phyloP scores from a whole-genome alignment of 2,888 invertebrate species.

The Tenthredo notha region DNA sequence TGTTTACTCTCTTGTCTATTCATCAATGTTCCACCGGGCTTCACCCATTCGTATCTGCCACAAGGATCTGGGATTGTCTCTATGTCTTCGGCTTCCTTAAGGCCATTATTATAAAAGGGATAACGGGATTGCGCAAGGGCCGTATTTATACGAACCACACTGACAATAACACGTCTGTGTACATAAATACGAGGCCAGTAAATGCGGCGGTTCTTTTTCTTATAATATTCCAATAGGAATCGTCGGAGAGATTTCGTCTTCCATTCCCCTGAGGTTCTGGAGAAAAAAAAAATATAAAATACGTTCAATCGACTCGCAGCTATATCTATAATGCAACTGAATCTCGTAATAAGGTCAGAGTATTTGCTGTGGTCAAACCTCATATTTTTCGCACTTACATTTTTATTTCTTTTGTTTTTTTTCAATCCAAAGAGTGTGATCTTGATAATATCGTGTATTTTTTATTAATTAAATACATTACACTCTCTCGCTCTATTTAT shows the following conservation, averaged over 20 bases:
- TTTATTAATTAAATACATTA: neutral
- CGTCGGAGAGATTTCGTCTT: neutral
- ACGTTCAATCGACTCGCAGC: neutral
- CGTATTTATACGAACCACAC: neutral
- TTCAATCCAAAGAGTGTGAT: neutral
- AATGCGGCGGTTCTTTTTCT: neutral
- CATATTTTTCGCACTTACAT: neutral
- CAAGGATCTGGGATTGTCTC: conserved; percentile 49
- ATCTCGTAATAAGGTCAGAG: neutral
- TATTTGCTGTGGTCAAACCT: neutral
- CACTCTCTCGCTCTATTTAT: neutral
- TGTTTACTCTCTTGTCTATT: conserved; percentile 67
- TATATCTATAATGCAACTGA: neutral
- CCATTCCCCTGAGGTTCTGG: neutral
- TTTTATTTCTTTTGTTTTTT: neutral
- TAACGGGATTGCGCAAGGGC: conserved; percentile 46
- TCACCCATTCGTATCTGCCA: conserved; percentile 62
- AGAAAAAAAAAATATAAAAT: neutral
- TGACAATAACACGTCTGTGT: neutral
- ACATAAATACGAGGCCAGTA: neutral
- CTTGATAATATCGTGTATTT: neutral
- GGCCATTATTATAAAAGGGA: conserved; percentile 42
- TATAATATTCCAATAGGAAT: neutral
- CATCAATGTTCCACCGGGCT: conserved; percentile 65
- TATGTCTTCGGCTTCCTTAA: conserved; percentile 40